These are phyloP conservation scores for Onychorhynchus coronatus DNA, from an alignment of 2,113 vertebrate genomes.

Conservation along the genomic window DNA sequence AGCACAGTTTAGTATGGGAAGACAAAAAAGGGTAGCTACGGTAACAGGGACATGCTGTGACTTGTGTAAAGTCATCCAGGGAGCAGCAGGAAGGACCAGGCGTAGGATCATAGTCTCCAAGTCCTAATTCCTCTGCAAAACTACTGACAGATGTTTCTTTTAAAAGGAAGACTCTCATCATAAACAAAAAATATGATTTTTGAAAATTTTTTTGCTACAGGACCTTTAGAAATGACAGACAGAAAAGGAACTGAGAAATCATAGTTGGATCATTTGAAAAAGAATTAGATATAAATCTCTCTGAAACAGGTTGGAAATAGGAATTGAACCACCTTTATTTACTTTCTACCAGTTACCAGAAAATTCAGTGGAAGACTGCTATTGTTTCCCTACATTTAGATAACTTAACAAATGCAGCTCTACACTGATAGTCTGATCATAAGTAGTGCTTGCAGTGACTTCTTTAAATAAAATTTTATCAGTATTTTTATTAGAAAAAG, in stretches of 20 bases:
- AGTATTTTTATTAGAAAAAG: not conserved
- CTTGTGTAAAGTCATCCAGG: not conserved
- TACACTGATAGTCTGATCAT: not conserved
- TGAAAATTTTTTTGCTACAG: not conserved
- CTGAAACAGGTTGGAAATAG: not conserved
- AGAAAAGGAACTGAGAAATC: not conserved
- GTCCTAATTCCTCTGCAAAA: not conserved
- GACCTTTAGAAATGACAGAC: not conserved
- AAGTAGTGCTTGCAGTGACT: not conserved
- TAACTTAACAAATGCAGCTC: not conserved
- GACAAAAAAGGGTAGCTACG: constrained; percentile 1
- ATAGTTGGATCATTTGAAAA: not conserved
- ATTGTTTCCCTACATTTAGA: not conserved
- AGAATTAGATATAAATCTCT: not conserved
- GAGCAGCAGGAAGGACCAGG: not conserved
- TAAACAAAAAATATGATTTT: not conserved
- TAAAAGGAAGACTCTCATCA: not conserved
- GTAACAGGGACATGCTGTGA: not conserved
- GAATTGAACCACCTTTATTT: not conserved
- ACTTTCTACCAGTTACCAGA: not conserved
- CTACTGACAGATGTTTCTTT: not conserved
- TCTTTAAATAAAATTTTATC: not conserved
- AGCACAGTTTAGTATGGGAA: not conserved
- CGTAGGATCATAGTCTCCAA: not conserved
- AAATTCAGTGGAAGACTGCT: not conserved